Evolutionary conservation across 1,140 invertebrate genomes (phyloP), one percentile per base, ranked within the genome.

Genomic region (Holcopasites calliopsidis): DNA sequence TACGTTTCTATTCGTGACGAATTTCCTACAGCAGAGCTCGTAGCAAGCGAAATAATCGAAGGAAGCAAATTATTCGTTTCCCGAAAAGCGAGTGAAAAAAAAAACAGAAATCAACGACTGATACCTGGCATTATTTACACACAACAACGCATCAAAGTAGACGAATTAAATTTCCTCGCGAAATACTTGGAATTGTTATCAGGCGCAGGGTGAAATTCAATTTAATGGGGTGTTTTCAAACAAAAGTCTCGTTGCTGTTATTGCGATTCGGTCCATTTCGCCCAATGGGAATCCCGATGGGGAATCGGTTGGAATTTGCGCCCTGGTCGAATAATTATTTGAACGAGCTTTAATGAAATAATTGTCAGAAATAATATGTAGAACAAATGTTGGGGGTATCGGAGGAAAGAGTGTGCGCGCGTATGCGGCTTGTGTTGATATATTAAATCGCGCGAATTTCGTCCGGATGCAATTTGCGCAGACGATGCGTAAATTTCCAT

Each of bases 361-460:
- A 73, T 73, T 65, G 35, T 65, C 71, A 55, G 60, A 65, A 73
- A 73, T 73, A 73, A 73, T 73, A 65, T 35, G 50, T 65, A 66
- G 49, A 65, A 73, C 71, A 73, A 65, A 65, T 26, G 38, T 42
- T 55, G 8, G 23, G 8, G 23, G 23, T 4, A 21, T 42, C 0
- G 55, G 42, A 26, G 11, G 3, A n/a, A 38, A 21, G 10, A 5
- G 38, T 40, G 38, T 13, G 13, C 38, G 38, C 6, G 6, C 13
- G 13, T 40, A 40, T 40, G 6, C 23, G 23, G 49, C 7, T 26
- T n/a, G 18, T 28, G 2, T 40, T 40, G 23, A 21, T 28, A 23
- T 33, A 65, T 65, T 54, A 42, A 35, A 72, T 70, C 38, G 49
- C 44, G 28, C 23, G 23, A 62, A 40, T 72, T 72, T 52, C n/a